Evolutionary conservation across 2,888 invertebrate species (phyloP).

Genomic region (Serrognathus titanus): DNA sequence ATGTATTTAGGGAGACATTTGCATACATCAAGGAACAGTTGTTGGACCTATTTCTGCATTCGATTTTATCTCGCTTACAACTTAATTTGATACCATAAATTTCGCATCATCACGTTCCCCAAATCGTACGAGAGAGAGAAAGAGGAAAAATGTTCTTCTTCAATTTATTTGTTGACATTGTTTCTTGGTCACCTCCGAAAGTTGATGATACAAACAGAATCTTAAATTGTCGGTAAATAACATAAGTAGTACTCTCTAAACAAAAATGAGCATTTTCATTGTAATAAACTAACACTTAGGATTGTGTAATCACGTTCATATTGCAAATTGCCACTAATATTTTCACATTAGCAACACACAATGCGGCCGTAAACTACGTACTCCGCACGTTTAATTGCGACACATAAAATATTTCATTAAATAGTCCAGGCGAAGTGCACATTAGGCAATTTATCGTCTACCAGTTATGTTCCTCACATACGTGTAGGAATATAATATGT

Average conservation of each 20-base stretch:
- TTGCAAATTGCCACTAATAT: conserved; percentile 11
- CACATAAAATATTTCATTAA: conserved; percentile 17
- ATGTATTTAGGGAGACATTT: conserved; percentile 20
- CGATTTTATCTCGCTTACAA: conserved; percentile 25
- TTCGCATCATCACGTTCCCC: conserved; percentile 4
- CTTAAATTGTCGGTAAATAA: no score
- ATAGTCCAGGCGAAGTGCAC: conserved; percentile 6
- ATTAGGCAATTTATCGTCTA: conserved; percentile 10
- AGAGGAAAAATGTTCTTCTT: no score
- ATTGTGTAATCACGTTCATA: conserved; percentile 5
- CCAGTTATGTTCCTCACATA: conserved; percentile 9
- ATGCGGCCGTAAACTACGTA: conserved; percentile 13
- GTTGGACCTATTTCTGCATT: conserved; percentile 22
- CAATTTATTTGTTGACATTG: no score
- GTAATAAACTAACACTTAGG: no score
- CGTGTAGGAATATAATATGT: conserved; percentile 4
- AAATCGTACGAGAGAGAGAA: no score
- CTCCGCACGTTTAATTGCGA: conserved; percentile 14
- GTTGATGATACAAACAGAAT: no score
- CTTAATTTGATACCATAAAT: conserved; percentile 26
- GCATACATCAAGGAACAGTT: conserved; percentile 23
- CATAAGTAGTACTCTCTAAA: conserved; percentile 8
- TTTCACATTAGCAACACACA: conserved; percentile 17
- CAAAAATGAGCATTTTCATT: not conserved
- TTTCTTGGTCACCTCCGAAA: no score